These are phyloP conservation scores for Chloroceryle inda DNA, from an alignment of 2,797 vertebrate genomes.

Conservation along the genomic window DNA sequence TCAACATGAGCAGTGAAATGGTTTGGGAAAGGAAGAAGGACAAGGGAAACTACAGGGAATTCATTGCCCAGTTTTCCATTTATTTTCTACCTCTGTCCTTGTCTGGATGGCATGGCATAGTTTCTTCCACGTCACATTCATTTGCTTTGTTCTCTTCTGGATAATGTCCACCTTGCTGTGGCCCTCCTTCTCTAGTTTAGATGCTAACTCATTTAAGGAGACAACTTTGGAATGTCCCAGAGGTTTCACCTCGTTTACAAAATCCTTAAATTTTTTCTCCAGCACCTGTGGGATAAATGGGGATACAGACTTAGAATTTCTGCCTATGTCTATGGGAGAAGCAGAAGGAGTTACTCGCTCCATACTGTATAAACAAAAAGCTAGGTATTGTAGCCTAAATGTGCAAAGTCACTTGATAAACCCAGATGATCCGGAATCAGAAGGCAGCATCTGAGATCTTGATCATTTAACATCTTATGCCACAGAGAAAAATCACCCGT, in stretches of 20 bases:
- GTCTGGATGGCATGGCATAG: slow-evolving; percentile 79
- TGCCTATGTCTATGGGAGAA: not conserved
- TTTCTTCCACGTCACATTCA: slow-evolving; percentile 84
- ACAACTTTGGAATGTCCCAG: slow-evolving; percentile 84
- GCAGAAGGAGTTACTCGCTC: not conserved
- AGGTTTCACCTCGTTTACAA: slow-evolving; percentile 83
- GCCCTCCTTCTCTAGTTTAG: slow-evolving; percentile 77
- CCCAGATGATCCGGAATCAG: not conserved
- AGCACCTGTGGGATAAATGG: slow-evolving; percentile 78
- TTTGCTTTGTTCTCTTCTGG: slow-evolving; percentile 74
- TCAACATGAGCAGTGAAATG: not conserved
- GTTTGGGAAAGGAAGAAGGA: not conserved
- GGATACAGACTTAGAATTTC: not conserved
- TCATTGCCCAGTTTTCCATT: not conserved
- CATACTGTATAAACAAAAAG: not conserved
- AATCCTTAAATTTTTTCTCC: slow-evolving; percentile 88
- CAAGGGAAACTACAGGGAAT: not conserved
- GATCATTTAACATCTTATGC: not conserved
- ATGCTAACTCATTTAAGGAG: slow-evolving; percentile 69
- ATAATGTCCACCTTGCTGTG: slow-evolving; percentile 76
- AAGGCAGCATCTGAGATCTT: not conserved
- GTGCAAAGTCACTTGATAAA: not conserved
- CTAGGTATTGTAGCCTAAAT: not conserved
- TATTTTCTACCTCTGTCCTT: slow-evolving; percentile 82
- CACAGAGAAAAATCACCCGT: not conserved